These are phyloP conservation scores for Acronicta aceris DNA, from an alignment of 2,888 invertebrate species.

Conservation along the genomic window DNA sequence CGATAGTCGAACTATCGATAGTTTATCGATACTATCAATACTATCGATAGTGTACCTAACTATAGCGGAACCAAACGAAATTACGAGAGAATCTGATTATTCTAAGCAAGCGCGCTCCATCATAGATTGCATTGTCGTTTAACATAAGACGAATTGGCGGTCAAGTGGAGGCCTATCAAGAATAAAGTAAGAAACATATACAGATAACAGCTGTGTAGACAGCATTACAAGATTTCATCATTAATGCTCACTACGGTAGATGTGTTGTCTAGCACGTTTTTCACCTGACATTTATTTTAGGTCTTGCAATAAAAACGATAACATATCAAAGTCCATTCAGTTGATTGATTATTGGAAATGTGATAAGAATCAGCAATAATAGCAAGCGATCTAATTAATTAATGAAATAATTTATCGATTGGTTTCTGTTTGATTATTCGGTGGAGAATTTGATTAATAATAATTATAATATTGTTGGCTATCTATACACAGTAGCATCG, in stretches of 20 bases:
- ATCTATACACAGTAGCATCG: no score
- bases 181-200: no score
- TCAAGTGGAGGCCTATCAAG: no score
- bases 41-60: no score
- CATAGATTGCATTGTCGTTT: no score
- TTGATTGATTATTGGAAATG: conserved; percentile 18
- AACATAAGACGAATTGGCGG: no score
- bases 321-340: background rate
- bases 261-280: background rate
- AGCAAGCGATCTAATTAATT: conserved; percentile 7
- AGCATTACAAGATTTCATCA: background rate
- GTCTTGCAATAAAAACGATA: conserved; percentile 22
- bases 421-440: background rate
- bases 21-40: no score
- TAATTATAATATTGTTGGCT: background rate
- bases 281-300: background rate
- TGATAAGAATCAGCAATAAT: conserved; percentile 26
- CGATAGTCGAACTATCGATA: no score
- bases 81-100: no score
- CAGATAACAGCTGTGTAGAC: no score
- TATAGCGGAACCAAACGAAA: no score
- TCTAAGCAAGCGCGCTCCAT: no score
- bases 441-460: conserved; percentile 17
- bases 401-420: conserved; percentile 23
- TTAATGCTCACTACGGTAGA: background rate